Conservation (phyloP, 2,888 invertebrate genomes). For the Acleris laterana region DNA sequence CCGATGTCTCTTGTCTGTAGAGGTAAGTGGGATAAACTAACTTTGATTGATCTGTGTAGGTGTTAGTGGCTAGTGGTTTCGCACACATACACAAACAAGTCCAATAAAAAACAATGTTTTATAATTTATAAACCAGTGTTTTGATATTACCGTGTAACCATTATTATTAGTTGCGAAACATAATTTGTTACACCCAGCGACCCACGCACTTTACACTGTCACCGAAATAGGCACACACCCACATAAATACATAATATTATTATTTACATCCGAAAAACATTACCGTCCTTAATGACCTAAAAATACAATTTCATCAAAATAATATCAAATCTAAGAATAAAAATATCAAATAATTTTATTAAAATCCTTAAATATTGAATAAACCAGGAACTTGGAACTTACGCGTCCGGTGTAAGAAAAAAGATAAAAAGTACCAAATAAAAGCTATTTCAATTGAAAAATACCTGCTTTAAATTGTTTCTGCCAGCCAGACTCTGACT, state of each 20-base stretch:
- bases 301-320: too few species aligned
- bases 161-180: too few species aligned
- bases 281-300: too few species aligned
- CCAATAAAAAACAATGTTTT: neutral
- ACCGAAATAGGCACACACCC: too few species aligned
- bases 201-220: too few species aligned
- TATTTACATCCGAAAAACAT: too few species aligned
- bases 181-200: too few species aligned
- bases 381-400: neutral
- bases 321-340: too few species aligned
- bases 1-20: slow-evolving; percentile 79
- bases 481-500: slow-evolving; percentile 28
- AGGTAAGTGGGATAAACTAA: slow-evolving; percentile 64
- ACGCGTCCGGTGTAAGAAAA: slow-evolving; percentile 14
- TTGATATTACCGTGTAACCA: too few species aligned
- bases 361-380: slow-evolving; percentile 14
- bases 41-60: slow-evolving; percentile 24
- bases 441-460: slow-evolving; percentile 36
- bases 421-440: slow-evolving; percentile 15
- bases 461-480: slow-evolving; percentile 33
- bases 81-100: neutral
- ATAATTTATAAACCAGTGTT: neutral
- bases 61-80: slow-evolving; percentile 13
- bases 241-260: too few species aligned
- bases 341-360: neutral